Conservation (phyloP, 2,797 vertebrate species). For the Cynodonichthys magdalenae region DNA sequence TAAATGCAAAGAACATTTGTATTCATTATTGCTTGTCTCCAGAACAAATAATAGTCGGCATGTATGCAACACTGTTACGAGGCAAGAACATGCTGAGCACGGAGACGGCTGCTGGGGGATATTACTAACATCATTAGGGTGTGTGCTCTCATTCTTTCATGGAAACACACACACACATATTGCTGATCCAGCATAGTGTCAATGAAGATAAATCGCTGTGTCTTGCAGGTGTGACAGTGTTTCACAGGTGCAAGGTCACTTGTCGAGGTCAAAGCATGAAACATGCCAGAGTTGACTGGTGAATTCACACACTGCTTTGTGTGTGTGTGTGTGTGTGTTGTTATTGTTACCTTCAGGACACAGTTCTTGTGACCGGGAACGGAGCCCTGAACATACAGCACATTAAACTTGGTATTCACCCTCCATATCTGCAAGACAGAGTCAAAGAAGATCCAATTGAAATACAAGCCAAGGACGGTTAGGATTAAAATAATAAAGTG, state of each 20-base stretch:
- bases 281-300: slow-evolving; percentile 39
- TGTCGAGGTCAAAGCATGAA: slow-evolving; percentile 35
- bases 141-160: slow-evolving; percentile 8
- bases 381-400: slow-evolving; percentile 92
- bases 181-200: slow-evolving; percentile 65
- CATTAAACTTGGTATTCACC: slow-evolving; percentile 90
- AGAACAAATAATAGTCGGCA: slow-evolving; percentile 54
- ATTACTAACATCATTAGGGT: slow-evolving; percentile 59
- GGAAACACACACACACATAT: slow-evolving; percentile 4
- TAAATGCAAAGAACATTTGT: slow-evolving; percentile 64
- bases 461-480: slow-evolving; percentile 31
- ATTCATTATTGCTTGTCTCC: slow-evolving; percentile 67
- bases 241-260: slow-evolving; percentile 68
- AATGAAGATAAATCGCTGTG: slow-evolving; percentile 63
- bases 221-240: slow-evolving; percentile 50
- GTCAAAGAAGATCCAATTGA: slow-evolving; percentile 36
- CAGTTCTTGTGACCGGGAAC: slow-evolving; percentile 93
- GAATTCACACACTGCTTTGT: slow-evolving; percentile 25
- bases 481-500: slow-evolving; percentile 1
- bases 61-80: slow-evolving; percentile 15
- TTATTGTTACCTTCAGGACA: slow-evolving; percentile 88
- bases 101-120: slow-evolving; percentile 55
- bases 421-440: slow-evolving; percentile 87
- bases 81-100: slow-evolving; percentile 37
- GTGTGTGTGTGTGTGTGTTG: slow-evolving; percentile 14